These are phyloP conservation scores for Sapayoa aenigma DNA, from an alignment of 2,113 vertebrate genomes.

Conservation along the genomic window DNA sequence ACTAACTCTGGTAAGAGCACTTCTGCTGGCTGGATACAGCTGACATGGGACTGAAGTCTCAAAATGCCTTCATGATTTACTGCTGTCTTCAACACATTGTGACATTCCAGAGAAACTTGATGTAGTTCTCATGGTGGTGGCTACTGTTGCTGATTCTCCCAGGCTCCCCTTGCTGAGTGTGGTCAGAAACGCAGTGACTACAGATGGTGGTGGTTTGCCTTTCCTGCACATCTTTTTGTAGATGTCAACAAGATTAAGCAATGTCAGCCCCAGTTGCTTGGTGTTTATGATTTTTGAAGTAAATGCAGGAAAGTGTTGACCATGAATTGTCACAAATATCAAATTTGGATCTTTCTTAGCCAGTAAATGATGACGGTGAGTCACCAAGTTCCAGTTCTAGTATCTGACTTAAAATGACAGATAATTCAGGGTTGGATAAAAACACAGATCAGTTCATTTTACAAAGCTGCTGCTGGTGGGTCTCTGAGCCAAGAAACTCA, in stretches of 20 bases:
- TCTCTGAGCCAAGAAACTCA: neutral
- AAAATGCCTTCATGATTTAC: neutral
- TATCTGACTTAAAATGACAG: neutral
- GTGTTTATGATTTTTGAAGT: neutral
- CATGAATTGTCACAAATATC: neutral
- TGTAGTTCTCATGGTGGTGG: accelerated
- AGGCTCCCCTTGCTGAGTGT: neutral
- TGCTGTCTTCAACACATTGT: neutral
- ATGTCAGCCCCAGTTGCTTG: neutral
- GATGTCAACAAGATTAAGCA: neutral
- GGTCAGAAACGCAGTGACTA: neutral
- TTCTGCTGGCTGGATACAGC: neutral
- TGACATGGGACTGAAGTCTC: neutral
- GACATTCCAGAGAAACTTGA: neutral
- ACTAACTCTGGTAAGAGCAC: neutral
- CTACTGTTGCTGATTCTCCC: neutral
- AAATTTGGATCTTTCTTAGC: neutral
- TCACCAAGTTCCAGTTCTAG: neutral
- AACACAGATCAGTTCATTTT: neutral
- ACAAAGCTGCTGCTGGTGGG: neutral
- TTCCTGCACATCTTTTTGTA: neutral
- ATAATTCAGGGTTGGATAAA: neutral
- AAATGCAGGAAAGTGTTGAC: neutral
- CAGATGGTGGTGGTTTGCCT: accelerated
- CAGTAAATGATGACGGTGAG: neutral